Evolutionary conservation across 2,888 invertebrate genomes (phyloP).

Genomic region (Morpho deidamia): DNA sequence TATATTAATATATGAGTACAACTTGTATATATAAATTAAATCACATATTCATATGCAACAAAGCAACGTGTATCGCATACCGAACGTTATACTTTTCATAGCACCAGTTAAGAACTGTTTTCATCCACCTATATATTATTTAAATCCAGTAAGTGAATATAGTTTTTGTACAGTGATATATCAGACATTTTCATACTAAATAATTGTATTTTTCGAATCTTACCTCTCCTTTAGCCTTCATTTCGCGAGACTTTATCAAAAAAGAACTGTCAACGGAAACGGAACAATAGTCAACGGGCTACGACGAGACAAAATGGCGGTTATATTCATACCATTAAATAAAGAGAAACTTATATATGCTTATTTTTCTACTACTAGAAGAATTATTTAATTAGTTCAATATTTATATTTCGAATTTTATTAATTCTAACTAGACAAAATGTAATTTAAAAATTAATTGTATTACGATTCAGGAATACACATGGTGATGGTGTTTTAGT

Average conservation of each 20-base stretch:
- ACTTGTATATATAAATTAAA: too few species aligned
- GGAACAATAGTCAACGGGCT: constrained; percentile 38
- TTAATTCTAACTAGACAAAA: too few species aligned
- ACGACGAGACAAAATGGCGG: constrained; percentile 33
- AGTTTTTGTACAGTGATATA: not conserved
- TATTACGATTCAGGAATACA: too few species aligned
- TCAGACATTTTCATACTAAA: constrained; percentile 1
- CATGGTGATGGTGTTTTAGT: too few species aligned
- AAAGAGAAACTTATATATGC: not conserved
- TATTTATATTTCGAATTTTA: too few species aligned
- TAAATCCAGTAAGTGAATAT: too few species aligned
- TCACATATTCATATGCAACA: too few species aligned
- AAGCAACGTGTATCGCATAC: constrained; percentile 54
- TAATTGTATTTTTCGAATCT: constrained; percentile 27
- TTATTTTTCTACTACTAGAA: not conserved
- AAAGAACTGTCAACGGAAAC: constrained; percentile 74
- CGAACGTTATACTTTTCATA: constrained; percentile 22
- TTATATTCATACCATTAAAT: constrained; percentile 2
- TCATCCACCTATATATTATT: too few species aligned
- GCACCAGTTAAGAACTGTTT: not conserved
- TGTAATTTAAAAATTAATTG: too few species aligned
- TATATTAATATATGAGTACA: too few species aligned
- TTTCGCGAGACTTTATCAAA: constrained; percentile 75
- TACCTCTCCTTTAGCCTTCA: constrained; percentile 95
- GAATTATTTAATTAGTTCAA: too few species aligned